phyloP scores from a whole-genome alignment of 2,888 invertebrate species.

The Napeogenes inachia region DNA sequence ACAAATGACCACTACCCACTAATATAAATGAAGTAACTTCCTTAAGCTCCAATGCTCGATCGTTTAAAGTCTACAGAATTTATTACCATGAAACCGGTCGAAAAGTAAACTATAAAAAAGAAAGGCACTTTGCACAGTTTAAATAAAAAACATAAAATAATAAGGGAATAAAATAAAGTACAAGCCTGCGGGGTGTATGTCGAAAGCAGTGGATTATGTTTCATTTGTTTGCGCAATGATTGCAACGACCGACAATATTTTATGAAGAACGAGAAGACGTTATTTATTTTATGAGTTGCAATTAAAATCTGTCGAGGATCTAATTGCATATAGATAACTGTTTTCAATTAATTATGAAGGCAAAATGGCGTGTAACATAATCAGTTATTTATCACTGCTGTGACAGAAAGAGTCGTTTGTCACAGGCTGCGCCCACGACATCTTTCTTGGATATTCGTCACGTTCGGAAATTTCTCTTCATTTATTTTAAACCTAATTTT shows the following conservation, averaged over 20 bases:
- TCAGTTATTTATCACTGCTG: constrained; percentile 75
- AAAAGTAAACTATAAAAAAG: constrained; percentile 66
- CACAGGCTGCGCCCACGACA: constrained; percentile 71
- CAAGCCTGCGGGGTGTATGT: constrained; percentile 52
- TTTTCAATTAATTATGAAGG: constrained; percentile 72
- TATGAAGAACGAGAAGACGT: constrained; percentile 44
- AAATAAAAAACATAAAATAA: constrained; percentile 55
- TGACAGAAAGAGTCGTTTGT: constrained; percentile 72
- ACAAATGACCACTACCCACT: constrained; percentile 55
- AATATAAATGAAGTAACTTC: constrained; percentile 59
- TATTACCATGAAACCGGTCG: constrained; percentile 56
- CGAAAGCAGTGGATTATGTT: constrained; percentile 55
- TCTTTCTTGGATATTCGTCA: constrained; percentile 64
- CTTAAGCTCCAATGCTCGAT: constrained; percentile 51
- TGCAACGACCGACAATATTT: constrained; percentile 41
- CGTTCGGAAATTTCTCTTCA: constrained; percentile 33
- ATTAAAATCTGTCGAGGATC: constrained; percentile 47
- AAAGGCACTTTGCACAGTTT: constrained; percentile 59
- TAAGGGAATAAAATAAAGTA: constrained; percentile 63
- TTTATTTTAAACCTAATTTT: constrained; percentile 53
- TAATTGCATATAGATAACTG: constrained; percentile 59
- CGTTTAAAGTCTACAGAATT: constrained; percentile 57
- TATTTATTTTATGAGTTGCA: constrained; percentile 47
- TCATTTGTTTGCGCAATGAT: constrained; percentile 51
- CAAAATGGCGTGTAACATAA: constrained; percentile 73